These are phyloP conservation scores for Fragum sueziense DNA, from an alignment of 2,888 invertebrate genomes.

Conservation along the genomic window DNA sequence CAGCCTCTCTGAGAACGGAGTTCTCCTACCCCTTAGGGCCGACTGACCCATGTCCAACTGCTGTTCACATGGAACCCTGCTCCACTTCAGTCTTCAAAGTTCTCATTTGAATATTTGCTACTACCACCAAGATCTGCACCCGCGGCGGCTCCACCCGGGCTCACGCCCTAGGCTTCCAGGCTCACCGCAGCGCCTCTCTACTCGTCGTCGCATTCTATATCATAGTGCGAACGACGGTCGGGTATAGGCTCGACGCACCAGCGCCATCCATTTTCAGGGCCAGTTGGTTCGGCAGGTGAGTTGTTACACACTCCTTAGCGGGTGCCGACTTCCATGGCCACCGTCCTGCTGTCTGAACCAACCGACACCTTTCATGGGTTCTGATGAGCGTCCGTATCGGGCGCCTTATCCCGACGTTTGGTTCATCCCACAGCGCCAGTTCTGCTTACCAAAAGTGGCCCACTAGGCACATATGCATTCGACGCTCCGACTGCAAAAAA, in stretches of 20 bases:
- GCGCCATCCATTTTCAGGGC: conserved; percentile 88
- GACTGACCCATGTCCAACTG: conserved; percentile 76
- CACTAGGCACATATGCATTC: too few relatives aligned
- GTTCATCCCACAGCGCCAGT: too few relatives aligned
- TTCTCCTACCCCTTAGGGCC: conserved; percentile 75
- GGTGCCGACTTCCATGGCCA: too few relatives aligned
- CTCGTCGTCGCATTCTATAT: conserved; percentile 85
- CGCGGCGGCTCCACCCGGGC: conserved; percentile 83
- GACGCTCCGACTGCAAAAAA: too few relatives aligned
- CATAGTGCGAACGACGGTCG: conserved; percentile 18
- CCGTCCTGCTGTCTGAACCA: too few relatives aligned
- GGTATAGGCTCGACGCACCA: conserved; percentile 62
- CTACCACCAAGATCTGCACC: conserved; percentile 87
- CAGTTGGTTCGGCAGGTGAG: too few relatives aligned
- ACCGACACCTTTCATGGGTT: too few relatives aligned
- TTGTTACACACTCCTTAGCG: too few relatives aligned
- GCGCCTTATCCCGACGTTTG: too few relatives aligned
- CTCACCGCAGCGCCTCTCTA: conserved; percentile 85
- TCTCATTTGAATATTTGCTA: conserved; percentile 88
- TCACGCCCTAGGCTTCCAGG: conserved; percentile 86
- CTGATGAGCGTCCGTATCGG: too few relatives aligned
- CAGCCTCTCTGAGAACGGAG: conserved; percentile 64
- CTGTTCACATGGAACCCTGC: conserved; percentile 86
- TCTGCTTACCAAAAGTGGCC: too few relatives aligned
- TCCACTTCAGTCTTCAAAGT: conserved; percentile 81